A percentile compares a stretch with the other conserved stretches of the same genome.
Evolutionary conservation across 2,888 invertebrate genomes (phyloP).

Genomic region (Pammene aurita): DNA sequence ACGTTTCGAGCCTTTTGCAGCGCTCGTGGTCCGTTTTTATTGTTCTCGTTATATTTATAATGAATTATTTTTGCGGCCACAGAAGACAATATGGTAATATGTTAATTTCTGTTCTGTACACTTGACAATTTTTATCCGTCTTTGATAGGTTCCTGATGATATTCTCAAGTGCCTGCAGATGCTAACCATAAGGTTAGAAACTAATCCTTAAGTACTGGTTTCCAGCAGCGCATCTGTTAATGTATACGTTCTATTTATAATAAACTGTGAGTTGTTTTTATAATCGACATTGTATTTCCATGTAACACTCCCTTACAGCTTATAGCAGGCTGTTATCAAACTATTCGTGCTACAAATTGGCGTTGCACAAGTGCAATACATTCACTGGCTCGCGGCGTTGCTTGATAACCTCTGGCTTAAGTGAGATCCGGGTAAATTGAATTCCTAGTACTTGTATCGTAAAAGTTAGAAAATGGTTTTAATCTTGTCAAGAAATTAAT

Average conservation of each 20-base stretch:
- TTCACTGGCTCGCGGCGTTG: conserved; percentile 24
- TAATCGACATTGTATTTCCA: conserved; percentile 6
- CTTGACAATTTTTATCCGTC: background rate
- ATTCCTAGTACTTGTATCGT: conserved; percentile 8
- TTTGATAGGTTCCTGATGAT: background rate
- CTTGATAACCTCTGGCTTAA: conserved; percentile 30
- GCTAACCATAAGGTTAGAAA: background rate
- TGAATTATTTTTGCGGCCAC: too few species aligned
- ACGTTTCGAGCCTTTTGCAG: too few species aligned
- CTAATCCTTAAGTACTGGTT: background rate
- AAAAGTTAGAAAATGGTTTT: background rate
- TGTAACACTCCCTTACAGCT: conserved; percentile 19
- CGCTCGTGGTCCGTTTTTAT: too few species aligned
- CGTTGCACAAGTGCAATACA: conserved; percentile 33
- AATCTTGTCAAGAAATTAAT: background rate
- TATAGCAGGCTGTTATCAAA: conserved; percentile 34
- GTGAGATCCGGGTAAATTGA: conserved; percentile 17
- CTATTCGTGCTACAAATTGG: conserved; percentile 36
- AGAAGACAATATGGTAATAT: too few species aligned
- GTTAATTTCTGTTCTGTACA: background rate
- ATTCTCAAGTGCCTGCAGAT: conserved; percentile 1
- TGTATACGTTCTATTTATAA: too few species aligned
- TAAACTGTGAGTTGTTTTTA: conserved; percentile 13
- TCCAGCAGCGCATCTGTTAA: background rate
- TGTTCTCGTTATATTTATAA: too few species aligned